These are phyloP conservation scores for Capromys pilorides DNA, from an alignment of 2,797 vertebrate species.

Conservation along the genomic window DNA sequence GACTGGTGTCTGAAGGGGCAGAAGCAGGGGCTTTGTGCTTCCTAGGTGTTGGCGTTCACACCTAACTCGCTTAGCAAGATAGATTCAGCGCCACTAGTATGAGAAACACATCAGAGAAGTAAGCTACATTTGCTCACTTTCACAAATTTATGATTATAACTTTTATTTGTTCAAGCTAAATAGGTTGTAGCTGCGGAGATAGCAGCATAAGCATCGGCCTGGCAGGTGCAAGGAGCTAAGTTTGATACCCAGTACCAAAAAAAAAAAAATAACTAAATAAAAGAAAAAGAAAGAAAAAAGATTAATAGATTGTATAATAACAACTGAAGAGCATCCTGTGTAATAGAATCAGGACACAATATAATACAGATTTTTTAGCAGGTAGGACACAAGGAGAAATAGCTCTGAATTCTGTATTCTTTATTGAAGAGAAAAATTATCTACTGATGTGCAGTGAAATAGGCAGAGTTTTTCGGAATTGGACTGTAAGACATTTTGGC, in stretches of 20 bases:
- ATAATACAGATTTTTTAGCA: background rate
- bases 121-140: constrained; percentile 14
- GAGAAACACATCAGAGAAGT: constrained; percentile 39
- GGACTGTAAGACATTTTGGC: background rate
- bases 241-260: too few species aligned
- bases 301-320: background rate
- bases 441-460: background rate
- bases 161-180: constrained; percentile 44
- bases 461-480: background rate
- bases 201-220: too few species aligned
- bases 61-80: background rate
- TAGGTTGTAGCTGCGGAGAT: background rate
- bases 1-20: background rate
- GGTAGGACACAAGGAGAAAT: background rate
- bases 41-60: background rate
- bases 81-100: background rate
- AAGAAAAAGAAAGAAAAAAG: too few species aligned
- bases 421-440: constrained; percentile 3
- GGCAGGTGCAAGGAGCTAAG: too few species aligned
- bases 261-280: too few species aligned
- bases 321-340: background rate
- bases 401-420: background rate
- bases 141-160: background rate
- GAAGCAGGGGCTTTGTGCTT: background rate
- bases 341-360: background rate